Evolutionary conservation across 2,888 invertebrate species (phyloP).

Genomic region (Cheilosia vulpina): DNA sequence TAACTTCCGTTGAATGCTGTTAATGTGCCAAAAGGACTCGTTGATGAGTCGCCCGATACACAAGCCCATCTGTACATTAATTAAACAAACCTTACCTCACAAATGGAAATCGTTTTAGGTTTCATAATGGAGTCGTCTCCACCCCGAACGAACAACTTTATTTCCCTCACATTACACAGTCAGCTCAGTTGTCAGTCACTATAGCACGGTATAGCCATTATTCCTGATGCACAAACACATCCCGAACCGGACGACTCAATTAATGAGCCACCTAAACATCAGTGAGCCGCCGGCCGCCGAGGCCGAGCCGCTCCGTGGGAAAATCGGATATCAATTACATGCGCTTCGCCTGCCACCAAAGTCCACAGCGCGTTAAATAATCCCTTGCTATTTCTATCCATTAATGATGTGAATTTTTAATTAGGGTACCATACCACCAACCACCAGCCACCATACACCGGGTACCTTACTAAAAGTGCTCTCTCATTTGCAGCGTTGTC

Average conservation of each 20-base stretch:
- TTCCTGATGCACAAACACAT: slow-evolving; percentile 51
- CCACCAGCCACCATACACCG: not conserved
- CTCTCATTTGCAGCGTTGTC: slow-evolving; percentile 46
- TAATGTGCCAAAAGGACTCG: not conserved
- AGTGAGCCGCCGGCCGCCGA: slow-evolving; percentile 33
- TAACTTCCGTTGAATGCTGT: not conserved
- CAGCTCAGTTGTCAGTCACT: slow-evolving; percentile 25
- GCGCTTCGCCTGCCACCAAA: slow-evolving; percentile 65
- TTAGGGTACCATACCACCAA: slow-evolving; percentile 54
- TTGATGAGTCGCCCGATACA: slow-evolving; percentile 35
- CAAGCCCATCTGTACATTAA: slow-evolving; percentile 28
- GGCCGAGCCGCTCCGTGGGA: slow-evolving; percentile 60
- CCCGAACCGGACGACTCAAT: slow-evolving; percentile 65
- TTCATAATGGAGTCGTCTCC: slow-evolving; percentile 57
- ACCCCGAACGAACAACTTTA: slow-evolving; percentile 45
- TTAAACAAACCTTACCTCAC: slow-evolving; percentile 37
- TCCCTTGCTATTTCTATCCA: slow-evolving; percentile 56
- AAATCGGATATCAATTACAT: slow-evolving; percentile 74
- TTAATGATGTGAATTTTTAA: slow-evolving; percentile 75
- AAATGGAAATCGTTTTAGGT: slow-evolving; percentile 61
- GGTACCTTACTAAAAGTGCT: slow-evolving; percentile 70
- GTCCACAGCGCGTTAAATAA: slow-evolving; percentile 60
- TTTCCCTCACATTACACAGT: slow-evolving; percentile 26
- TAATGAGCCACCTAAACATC: slow-evolving; percentile 66
- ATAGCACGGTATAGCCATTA: slow-evolving; percentile 11